Conservation (phyloP, 2,888 invertebrate genomes). For the Pediacus dermestoides region DNA sequence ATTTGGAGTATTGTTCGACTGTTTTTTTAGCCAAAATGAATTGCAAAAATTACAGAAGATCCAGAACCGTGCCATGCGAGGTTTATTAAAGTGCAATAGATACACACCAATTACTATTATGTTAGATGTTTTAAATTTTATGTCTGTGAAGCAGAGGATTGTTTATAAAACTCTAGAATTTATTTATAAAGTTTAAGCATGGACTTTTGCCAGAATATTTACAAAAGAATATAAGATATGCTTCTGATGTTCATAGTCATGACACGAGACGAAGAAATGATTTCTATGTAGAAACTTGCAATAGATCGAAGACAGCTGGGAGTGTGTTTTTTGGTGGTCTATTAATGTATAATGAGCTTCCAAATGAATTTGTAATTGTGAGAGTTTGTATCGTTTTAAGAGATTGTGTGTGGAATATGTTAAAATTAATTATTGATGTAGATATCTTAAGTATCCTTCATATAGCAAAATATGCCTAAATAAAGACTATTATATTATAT, state of each 20-base stretch:
- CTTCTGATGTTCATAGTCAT: neutral
- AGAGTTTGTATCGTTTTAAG: too few relatives aligned
- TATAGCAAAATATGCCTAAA: too few relatives aligned
- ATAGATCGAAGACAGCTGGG: too few relatives aligned
- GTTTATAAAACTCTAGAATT: neutral
- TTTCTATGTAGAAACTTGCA: constrained; percentile 1
- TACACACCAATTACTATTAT: neutral
- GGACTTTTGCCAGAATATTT: neutral
- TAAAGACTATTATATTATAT: too few relatives aligned
- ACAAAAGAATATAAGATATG: neutral
- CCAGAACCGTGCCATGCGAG: neutral
- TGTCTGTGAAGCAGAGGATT: constrained; percentile 1
- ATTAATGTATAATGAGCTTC: too few relatives aligned
- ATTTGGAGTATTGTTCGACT: constrained; percentile 1
- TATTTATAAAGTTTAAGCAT: neutral
- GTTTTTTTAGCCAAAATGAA: too few relatives aligned
- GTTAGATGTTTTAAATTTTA: constrained; percentile 1
- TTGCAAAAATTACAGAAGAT: neutral
- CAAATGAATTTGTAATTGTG: too few relatives aligned
- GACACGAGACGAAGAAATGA: neutral
- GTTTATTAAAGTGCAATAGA: neutral
- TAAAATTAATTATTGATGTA: too few relatives aligned
- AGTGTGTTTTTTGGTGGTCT: too few relatives aligned
- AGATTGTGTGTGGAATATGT: too few relatives aligned
- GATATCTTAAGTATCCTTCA: too few relatives aligned